These are phyloP conservation scores for Pygoscelis antarcticus DNA, from an alignment of 2,113 vertebrate genomes.

Conservation along the genomic window DNA sequence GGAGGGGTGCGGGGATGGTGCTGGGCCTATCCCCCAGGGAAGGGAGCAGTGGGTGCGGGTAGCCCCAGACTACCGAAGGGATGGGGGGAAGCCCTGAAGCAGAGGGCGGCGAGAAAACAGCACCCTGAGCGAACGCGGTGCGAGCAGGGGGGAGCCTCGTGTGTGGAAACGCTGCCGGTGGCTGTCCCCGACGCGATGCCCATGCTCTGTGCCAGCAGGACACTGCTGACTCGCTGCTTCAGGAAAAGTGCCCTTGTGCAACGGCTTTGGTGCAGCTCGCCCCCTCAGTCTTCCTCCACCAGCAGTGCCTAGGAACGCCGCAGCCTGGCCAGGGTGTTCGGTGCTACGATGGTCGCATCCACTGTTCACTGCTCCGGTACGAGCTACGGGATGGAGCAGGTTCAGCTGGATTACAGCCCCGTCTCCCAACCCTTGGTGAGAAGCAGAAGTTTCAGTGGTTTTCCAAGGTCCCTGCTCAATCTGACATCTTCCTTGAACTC, in stretches of 20 bases:
- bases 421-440: neutral
- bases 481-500: neutral
- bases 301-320: neutral
- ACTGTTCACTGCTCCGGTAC: rapidly evolving
- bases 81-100: neutral
- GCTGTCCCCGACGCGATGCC: rapidly evolving
- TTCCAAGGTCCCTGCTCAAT: neutral
- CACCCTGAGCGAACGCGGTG: rapidly evolving
- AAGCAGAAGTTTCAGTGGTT: neutral
- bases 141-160: neutral
- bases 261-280: neutral
- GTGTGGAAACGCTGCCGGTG: rapidly evolving
- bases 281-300: neutral
- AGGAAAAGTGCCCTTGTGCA: neutral
- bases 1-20: rapidly evolving
- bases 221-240: neutral
- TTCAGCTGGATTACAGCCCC: neutral
- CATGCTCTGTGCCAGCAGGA: neutral
- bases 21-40: neutral
- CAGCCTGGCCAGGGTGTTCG: neutral
- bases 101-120: neutral
- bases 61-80: neutral
- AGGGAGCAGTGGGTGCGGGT: rapidly evolving
- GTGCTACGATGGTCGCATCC: rapidly evolving
- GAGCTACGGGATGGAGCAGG: neutral